A percentile compares a stretch with the other conserved stretches of the same genome.
Conservation (phyloP, 2,113 vertebrate genomes). For the Nymphicus hollandicus region DNA sequence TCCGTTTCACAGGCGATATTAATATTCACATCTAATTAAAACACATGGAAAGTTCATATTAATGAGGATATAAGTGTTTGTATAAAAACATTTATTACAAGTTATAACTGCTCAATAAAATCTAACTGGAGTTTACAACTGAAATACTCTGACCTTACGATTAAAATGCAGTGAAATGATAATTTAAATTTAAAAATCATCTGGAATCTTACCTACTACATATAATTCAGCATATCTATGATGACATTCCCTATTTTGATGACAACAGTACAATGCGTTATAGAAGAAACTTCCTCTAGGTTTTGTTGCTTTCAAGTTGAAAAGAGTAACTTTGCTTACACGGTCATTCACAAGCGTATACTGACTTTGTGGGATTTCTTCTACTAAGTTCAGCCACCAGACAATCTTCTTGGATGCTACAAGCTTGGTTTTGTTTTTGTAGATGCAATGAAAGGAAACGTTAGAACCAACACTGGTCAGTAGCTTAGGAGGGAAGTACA, state of each 20-base stretch:
- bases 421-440: slow-evolving; percentile 73
- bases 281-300: slow-evolving; percentile 76
- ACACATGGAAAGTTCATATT: slow-evolving; percentile 51
- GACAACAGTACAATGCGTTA: slow-evolving; percentile 83
- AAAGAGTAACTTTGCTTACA: slow-evolving; percentile 78
- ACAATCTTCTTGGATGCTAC: slow-evolving; percentile 71
- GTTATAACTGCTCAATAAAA: background rate
- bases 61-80: background rate
- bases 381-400: slow-evolving; percentile 84
- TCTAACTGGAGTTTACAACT: background rate
- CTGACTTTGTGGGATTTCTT: slow-evolving; percentile 75
- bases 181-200: background rate
- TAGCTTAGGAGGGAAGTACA: slow-evolving; percentile 85
- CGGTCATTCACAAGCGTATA: slow-evolving; percentile 75
- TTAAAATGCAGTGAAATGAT: background rate
- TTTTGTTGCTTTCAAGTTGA: slow-evolving; percentile 72
- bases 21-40: slow-evolving; percentile 80
- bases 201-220: slow-evolving; percentile 75
- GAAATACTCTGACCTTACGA: background rate
- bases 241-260: slow-evolving; percentile 68
- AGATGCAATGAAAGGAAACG: slow-evolving; percentile 83
- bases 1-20: slow-evolving; percentile 85
- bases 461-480: slow-evolving; percentile 79
- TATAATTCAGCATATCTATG: slow-evolving; percentile 85
- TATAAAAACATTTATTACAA: background rate